These are phyloP conservation scores for Champsocephalus gunnari DNA, from an alignment of 2,797 vertebrate species.

Conservation along the genomic window DNA sequence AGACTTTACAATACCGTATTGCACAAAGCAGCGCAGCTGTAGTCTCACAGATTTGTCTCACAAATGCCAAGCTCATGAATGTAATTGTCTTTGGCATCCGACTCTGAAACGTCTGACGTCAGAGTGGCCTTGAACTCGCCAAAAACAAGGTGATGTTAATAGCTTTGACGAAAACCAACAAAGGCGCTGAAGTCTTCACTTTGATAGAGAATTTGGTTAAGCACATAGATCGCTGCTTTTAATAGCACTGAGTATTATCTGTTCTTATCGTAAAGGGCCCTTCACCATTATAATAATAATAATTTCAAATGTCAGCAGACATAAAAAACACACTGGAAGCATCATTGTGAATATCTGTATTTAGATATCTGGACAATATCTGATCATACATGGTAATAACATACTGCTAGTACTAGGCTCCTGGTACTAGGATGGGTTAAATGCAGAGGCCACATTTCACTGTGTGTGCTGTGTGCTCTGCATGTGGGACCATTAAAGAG, in stretches of 20 bases:
- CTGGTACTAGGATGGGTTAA: too few relatives aligned
- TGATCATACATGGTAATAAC: not conserved
- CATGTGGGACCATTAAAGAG: too few relatives aligned
- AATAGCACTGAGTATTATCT: not conserved
- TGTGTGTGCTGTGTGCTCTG: too few relatives aligned
- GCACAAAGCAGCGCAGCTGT: constrained; percentile 9
- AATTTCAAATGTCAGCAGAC: not conserved
- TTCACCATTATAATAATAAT: not conserved
- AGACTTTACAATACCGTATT: not conserved
- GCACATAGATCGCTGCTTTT: not conserved
- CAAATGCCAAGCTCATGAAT: constrained; percentile 1
- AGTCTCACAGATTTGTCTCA: constrained; percentile 5
- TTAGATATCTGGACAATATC: not conserved
- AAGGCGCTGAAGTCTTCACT: not conserved
- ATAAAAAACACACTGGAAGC: not conserved
- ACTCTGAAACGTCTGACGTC: not conserved
- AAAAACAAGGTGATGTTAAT: not conserved
- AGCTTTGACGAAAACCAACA: not conserved
- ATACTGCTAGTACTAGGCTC: too few relatives aligned
- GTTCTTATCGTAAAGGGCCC: too few relatives aligned
- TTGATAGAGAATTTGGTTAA: constrained; percentile 19
- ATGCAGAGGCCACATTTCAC: too few relatives aligned
- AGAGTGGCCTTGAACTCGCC: constrained; percentile 6
- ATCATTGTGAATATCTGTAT: not conserved
- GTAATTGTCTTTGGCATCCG: not conserved